Base-by-base conservation (phyloP, 2,888 invertebrate species). In the Sinohyriopsis cumingii region DNA sequence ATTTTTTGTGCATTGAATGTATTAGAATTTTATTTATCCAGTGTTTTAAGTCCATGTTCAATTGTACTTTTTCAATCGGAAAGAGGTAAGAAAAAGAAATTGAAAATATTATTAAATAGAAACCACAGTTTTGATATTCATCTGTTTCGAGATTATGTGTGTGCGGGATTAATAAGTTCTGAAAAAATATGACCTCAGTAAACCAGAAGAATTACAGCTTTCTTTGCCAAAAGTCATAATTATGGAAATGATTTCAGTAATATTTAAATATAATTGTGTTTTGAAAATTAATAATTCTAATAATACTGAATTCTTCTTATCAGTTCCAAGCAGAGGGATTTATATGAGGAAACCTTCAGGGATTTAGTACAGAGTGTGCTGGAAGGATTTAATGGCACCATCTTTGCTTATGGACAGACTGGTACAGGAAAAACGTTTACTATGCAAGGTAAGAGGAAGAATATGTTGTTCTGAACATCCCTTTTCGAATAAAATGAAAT, bases 371-470 rank as follows among this genome's bases (percentile, higher is more conserved):
- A 97, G 77, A 97, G 97, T 1, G 99, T 99, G 7, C 92, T 99
- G 75, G 95, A 96, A 88, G 99, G 99, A 3, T 99, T 98, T 91
- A 99, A 99, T 91, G 98, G 99, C 20, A 99, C 99, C 83, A 98
- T 99, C 81, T 99, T 99, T 92, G 99, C 99, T 1, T 99, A 99
- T 90, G 99, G 99, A 0, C 99, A 99, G 91, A 99, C 99, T 0
- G 99, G 99, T 75, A 98, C 99, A 0, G 99, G 98, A 66, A 93
- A 94, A 88, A 94, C 93, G 12, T 93, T 91, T 83, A 93, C 93
- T 15, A 94, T 94, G 93, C 93, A 93, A 90, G 93, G 93, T 91
- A 73, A 60, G 71, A 55, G 20, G 45, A 45, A 45, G 1, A 15
- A 45, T 12, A 59, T 22, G 22, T 59, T 12, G 59, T 45, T 45